Evolutionary conservation across 2,888 invertebrate genomes (phyloP).

Genomic region (Hololepta plana): DNA sequence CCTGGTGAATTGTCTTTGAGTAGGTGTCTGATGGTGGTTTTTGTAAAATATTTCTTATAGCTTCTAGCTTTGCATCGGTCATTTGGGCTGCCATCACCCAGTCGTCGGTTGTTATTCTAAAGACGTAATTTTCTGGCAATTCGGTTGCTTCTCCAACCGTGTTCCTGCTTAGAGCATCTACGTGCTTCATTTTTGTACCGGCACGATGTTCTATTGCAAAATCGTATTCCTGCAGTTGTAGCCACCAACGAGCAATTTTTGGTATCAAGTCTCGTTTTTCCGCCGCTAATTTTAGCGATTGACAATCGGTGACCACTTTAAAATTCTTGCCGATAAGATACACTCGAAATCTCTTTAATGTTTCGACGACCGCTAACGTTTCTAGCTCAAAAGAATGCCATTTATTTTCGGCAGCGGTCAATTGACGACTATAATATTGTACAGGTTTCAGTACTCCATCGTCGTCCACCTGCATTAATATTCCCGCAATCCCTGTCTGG

Average conservation of each 20-base stretch:
- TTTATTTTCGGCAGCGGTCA: constrained; percentile 16
- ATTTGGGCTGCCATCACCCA: constrained; percentile 11
- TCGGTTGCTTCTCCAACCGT: no score
- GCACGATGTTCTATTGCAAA: no score
- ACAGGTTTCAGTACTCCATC: constrained; percentile 1
- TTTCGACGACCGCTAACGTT: constrained; percentile 18
- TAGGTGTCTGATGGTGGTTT: constrained; percentile 2
- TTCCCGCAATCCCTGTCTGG: neutral
- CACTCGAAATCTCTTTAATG: constrained; percentile 17
- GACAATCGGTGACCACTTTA: constrained; percentile 19
- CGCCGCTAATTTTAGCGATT: constrained; percentile 11
- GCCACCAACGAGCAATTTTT: no score
- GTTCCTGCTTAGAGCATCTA: no score
- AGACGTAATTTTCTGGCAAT: no score
- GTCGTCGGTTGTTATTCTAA: constrained; percentile 20
- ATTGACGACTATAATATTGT: constrained; percentile 11
- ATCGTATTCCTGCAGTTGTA: no score
- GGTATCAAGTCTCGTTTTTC: constrained; percentile 3
- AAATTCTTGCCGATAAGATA: constrained; percentile 18
- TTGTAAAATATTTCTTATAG: constrained; percentile 1
- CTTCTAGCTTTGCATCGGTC: constrained; percentile 5
- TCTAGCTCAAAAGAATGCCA: constrained; percentile 23
- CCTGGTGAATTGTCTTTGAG: constrained; percentile 3
- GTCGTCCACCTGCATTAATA: neutral
- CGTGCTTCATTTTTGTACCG: no score